Percentiles rank a stretch among this genome's conserved stretches.
phyloP scores from a whole-genome alignment of 2,888 invertebrate species.

The Beris morrisii region DNA sequence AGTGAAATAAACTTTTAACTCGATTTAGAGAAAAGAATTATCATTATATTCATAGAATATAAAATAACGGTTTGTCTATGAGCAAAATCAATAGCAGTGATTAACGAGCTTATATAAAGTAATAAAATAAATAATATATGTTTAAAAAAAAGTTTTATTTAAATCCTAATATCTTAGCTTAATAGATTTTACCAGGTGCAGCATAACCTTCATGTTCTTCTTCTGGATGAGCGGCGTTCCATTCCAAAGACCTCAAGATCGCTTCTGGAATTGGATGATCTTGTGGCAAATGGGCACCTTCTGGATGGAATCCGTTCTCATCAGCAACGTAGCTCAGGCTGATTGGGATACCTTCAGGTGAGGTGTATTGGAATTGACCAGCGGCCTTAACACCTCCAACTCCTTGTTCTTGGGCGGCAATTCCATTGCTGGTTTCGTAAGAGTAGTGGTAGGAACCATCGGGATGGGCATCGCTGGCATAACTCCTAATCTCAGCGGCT shows the following conservation, averaged over 20 bases:
- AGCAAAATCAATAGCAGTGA: too few species aligned
- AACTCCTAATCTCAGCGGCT: conserved; percentile 54
- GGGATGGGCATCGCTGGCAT: conserved; percentile 17
- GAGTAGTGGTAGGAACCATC: conserved; percentile 44
- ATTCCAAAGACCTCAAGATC: conserved; percentile 37
- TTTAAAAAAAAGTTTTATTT: too few species aligned
- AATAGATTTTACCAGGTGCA: too few species aligned
- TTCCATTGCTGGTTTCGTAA: conserved; percentile 65
- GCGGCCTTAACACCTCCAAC: conserved; percentile 50
- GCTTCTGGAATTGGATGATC: conserved; percentile 24
- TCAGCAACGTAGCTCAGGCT: conserved; percentile 51
- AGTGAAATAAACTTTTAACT: too few species aligned
- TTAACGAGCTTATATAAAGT: too few species aligned
- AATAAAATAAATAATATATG: too few species aligned
- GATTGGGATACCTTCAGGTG: conserved; percentile 59
- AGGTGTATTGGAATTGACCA: conserved; percentile 57
- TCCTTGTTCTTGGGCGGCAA: conserved; percentile 61
- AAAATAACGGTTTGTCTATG: too few species aligned
- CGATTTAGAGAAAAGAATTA: too few species aligned
- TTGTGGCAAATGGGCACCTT: conserved; percentile 24
- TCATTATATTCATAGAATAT: too few species aligned
- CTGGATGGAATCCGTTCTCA: conserved; percentile 26
- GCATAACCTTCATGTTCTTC: conserved; percentile 1
- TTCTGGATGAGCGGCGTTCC: conserved; percentile 25
- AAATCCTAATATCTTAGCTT: too few species aligned